Conservation (phyloP, 2,797 vertebrate genomes). For the Coregonus suidteri region DNA sequence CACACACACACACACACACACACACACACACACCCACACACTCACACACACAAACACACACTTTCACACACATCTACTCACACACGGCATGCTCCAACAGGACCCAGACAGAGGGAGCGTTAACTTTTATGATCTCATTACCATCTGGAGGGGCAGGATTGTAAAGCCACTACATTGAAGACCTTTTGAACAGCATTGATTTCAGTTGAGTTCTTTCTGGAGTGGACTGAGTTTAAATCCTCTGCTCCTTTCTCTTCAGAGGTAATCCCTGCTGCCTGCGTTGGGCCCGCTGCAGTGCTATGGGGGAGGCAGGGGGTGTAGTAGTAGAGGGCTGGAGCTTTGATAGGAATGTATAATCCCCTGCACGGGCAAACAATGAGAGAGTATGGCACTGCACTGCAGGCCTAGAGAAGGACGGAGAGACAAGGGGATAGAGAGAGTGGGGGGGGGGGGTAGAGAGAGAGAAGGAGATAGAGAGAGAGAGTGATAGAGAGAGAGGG, state of each 20-base stretch:
- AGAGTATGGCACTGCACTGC: neutral
- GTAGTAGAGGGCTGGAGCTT: neutral
- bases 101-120: neutral
- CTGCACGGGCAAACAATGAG: neutral
- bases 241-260: neutral
- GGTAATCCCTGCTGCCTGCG: neutral
- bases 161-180: slow-evolving; percentile 65
- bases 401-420: neutral
- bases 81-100: neutral
- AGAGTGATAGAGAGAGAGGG: no score
- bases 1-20: no score
- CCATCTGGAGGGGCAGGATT: slow-evolving; percentile 52
- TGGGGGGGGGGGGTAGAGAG: neutral
- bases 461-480: neutral
- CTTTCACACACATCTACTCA: neutral
- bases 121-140: slow-evolving; percentile 21
- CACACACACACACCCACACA: no score
- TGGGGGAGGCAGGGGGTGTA: neutral
- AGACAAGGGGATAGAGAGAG: neutral
- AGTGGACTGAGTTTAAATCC: neutral
- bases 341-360: neutral
- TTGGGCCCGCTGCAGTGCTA: neutral
- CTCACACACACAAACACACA: no score
- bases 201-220: slow-evolving; percentile 41
- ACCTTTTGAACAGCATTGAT: slow-evolving; percentile 70